Base-by-base conservation (phyloP, 1,140 invertebrate species). In the Cherax destructor region DNA sequence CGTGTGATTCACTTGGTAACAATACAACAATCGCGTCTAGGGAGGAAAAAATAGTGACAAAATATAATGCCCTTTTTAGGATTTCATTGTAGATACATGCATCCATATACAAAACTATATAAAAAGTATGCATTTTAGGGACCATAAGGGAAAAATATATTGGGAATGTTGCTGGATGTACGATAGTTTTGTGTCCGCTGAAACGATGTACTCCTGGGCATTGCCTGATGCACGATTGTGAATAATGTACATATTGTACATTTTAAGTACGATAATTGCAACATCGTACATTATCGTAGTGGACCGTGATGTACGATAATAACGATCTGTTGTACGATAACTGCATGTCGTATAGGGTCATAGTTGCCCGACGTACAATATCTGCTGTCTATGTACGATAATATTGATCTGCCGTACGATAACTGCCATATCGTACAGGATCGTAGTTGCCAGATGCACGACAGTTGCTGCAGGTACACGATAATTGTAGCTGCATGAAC, bases 71-170 rank as follows among this genome's bases (percentile, higher is more conserved):
- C 69, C 69, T 24, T 30, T 74, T 24, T n/a, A 74, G 69, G 9
- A 81, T 30, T 59, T 59, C n/a, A 59, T 59, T 30, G 24, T 56
- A 56, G 50, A 56, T 59, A n/a, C 7, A 52, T 81, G 21, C 10
- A 81, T 81, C 50, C 79, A 81, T n/a, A 81, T 81, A 81, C 56
- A 81, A 81, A 81, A 81, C 79, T 81, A 81, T 81, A 81, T 56
- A 52, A 56, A 81, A 81, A 81, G 56, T 21, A 52, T 41, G 30
- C 30, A 41, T 41, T 52, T 80, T 80, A 10, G 18, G n/a, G 50
- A 50, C 49, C 49, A 81, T 24, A 59, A 81, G 24, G n/a, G 50
- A 56, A 56, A 56, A 59, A 56, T 56, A 81, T 9, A 81, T n/a
- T 10, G 69, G 69, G 69, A 74, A 74, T 74, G 69, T 74, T 74